Conservation (phyloP, 2,113 vertebrate genomes). For the Lucifuga dentata region DNA sequence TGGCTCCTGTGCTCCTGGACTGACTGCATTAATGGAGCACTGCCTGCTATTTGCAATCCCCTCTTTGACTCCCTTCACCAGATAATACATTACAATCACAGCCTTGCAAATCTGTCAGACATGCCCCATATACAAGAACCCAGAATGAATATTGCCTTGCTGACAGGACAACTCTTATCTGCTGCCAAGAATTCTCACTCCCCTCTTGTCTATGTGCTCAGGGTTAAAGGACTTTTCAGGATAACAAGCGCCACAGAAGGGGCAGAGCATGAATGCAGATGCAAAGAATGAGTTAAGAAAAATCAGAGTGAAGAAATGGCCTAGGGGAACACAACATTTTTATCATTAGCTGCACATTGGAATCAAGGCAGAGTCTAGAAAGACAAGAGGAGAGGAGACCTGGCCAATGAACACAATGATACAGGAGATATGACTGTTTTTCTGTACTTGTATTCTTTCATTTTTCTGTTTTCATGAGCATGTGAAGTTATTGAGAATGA, state of each 20-base stretch:
- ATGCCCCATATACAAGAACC: conserved; percentile 20
- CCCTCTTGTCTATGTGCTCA: conserved; percentile 23
- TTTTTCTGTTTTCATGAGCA: conserved; percentile 11
- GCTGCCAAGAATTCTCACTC: conserved; percentile 43
- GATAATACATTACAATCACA: conserved; percentile 62
- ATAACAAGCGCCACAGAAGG: conserved; percentile 41
- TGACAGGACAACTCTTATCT: conserved; percentile 51
- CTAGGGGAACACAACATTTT: too few relatives aligned
- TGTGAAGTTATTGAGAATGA: conserved; percentile 25
- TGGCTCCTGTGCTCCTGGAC: conserved; percentile 49
- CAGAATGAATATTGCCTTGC: conserved; percentile 24
- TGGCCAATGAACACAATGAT: not conserved
- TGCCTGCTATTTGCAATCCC: conserved; percentile 48
- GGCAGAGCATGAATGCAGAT: conserved; percentile 23
- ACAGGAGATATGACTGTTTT: not conserved
- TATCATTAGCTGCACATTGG: not conserved
- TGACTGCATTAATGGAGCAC: conserved; percentile 44
- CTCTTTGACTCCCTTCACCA: conserved; percentile 52
- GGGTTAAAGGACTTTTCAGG: conserved; percentile 29
- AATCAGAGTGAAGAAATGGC: not conserved
- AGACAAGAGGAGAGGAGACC: not conserved
- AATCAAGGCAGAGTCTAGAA: too few relatives aligned
- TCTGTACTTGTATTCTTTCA: conserved; percentile 3
- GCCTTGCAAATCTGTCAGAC: conserved; percentile 48
- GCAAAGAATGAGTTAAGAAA: conserved; percentile 18